Conservation (phyloP, 2,797 vertebrate species). For the Ctenopoma multispine region DNA sequence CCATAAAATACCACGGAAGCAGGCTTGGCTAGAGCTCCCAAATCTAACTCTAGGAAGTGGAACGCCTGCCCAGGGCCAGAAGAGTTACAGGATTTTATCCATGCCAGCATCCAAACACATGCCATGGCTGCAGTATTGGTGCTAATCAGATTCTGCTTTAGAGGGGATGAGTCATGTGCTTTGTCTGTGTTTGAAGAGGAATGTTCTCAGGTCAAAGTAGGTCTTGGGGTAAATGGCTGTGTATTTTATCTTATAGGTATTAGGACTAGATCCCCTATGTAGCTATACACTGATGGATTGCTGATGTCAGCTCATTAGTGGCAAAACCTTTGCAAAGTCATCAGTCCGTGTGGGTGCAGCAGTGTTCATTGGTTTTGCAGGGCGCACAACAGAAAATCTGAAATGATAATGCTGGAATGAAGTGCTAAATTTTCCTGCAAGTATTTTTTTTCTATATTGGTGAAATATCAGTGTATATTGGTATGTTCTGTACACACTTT, state of each 20-base stretch:
- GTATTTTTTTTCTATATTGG: too few relatives aligned
- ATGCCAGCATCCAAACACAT: conserved; percentile 44
- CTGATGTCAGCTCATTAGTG: conserved; percentile 77
- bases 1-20: conserved; percentile 60
- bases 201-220: conserved; percentile 64
- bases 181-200: conserved; percentile 58
- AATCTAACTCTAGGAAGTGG: conserved; percentile 51
- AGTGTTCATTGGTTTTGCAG: conserved; percentile 33
- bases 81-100: conserved; percentile 30
- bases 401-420: background rate
- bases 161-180: conserved; percentile 51
- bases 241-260: conserved; percentile 65
- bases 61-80: conserved; percentile 40
- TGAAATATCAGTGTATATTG: too few relatives aligned
- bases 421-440: conserved; percentile 3
- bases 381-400: conserved; percentile 7
- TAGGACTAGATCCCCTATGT: conserved; percentile 55
- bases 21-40: conserved; percentile 43
- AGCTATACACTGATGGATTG: conserved; percentile 62
- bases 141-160: conserved; percentile 63
- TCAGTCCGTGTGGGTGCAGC: conserved; percentile 44
- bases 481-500: too few relatives aligned
- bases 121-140: conserved; percentile 24
- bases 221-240: conserved; percentile 62
- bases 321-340: conserved; percentile 63